Evolutionary conservation across 2,888 invertebrate genomes (phyloP), one percentile per base, ranked within the genome.

Genomic region (Phyllotreta striolata): DNA sequence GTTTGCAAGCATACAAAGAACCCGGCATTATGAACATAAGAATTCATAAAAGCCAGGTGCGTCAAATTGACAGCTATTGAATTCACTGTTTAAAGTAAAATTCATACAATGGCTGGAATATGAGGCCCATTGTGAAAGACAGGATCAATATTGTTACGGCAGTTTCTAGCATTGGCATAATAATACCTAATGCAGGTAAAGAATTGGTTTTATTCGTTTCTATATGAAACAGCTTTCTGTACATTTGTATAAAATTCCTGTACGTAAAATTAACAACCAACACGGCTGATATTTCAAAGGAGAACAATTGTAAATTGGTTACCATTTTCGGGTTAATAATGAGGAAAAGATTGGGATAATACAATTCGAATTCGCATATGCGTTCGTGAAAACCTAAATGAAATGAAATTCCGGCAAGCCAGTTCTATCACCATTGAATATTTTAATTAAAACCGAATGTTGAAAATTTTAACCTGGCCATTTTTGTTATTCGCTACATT

Each of bases 1-100:
- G 12, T 52, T 52, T 52, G 39, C 40, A n/a, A 47, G 10, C 24
- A 37, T 10, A 51, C 51, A 59, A 59, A 51, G 51, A 43, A 14
- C 51, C 51, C 59, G 59, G 49, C 51, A 49, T 39, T 40, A 41
- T n/a, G 9, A n/a, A 57, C 40, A 39, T 38, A 47, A 43, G 43
- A 38, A 54, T 44, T 38, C 54, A n/a, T 38, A 54, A 44, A 37
- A 60, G 49, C 71, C 69, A 70, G 72, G 69, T 72, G 72, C 70
- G 72, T 69, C 62, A 68, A 70, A 72, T 73, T 70, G 72, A 70
- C 73, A 72, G 70, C 69, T 70, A 51, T 70, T 71, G 72, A 67
- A 73, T 73, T 72, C 73, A 72, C 70, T 70, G 68, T 70, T 73
- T 73, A 72, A 70, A 74, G 74, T 72, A 67, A 69, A 70, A 74